Conservation (phyloP, 2,113 vertebrate species). For the Hipposideros armiger region DNA sequence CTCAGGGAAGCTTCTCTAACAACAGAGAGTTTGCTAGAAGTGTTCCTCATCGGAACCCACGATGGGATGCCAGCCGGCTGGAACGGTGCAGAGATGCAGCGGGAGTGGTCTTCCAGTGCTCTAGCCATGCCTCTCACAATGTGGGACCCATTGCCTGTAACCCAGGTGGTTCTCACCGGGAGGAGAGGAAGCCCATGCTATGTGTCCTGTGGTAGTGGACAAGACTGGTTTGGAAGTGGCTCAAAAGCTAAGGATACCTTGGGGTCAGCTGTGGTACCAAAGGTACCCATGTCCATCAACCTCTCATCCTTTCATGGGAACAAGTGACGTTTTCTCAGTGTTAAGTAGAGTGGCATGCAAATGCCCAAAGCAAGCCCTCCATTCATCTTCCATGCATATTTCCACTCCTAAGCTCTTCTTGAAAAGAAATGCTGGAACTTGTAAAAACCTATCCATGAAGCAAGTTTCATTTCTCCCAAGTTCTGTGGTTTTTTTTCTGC, state of each 20-base stretch:
- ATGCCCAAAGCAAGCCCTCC: background rate
- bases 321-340: background rate
- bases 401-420: background rate
- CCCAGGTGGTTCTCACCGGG: background rate
- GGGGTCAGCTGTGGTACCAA: background rate
- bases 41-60: background rate
- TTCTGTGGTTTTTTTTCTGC: background rate
- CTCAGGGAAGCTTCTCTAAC: background rate
- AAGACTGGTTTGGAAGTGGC: background rate
- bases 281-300: background rate
- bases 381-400: background rate
- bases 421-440: background rate
- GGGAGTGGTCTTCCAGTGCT: background rate
- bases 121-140: background rate
- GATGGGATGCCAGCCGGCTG: background rate
- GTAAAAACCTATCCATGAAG: background rate
- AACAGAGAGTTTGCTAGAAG: background rate
- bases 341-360: background rate
- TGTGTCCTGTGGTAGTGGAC: background rate
- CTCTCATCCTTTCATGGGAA: background rate
- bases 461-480: background rate
- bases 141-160: background rate
- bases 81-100: background rate
- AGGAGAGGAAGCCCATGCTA: background rate
- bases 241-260: background rate